phyloP scores from a whole-genome alignment of 2,113 vertebrate species.

The Chrysemys picta region DNA sequence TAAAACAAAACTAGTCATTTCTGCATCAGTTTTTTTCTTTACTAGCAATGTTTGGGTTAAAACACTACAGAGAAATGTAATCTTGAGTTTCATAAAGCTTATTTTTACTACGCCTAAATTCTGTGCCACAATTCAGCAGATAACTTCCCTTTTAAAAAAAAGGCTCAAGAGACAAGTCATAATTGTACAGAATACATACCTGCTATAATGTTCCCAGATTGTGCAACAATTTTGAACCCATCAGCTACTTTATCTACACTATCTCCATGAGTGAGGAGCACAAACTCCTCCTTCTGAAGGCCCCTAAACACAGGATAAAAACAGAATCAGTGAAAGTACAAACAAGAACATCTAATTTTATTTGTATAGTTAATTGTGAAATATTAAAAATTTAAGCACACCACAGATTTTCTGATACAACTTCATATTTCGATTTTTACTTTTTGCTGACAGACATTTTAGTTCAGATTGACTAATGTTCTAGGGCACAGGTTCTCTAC shows the following conservation, averaged over 20 bases:
- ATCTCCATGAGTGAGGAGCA: constrained; percentile 96
- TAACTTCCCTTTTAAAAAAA: neutral
- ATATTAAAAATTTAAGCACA: neutral
- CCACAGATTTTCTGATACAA: neutral
- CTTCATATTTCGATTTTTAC: neutral
- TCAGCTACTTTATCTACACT: constrained; percentile 99
- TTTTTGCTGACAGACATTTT: neutral
- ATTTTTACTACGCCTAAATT: neutral
- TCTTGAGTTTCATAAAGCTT: neutral
- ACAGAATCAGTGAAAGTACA: neutral
- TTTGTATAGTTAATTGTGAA: neutral
- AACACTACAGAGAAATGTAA: neutral
- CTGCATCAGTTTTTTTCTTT: neutral
- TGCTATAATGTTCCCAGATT: constrained; percentile 96
- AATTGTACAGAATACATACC: constrained; percentile 79
- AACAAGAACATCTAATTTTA: neutral
- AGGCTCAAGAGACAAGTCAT: neutral
- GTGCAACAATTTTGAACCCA: constrained; percentile 97
- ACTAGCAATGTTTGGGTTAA: neutral
- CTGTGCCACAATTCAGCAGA: neutral
- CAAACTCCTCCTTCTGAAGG: constrained; percentile 96
- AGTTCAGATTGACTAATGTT: neutral
- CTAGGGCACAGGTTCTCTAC: neutral
- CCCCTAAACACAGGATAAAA: constrained; percentile 81
- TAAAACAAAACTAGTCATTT: neutral